phyloP scores from a whole-genome alignment of 2,888 invertebrate genomes.

The Aproaerema taeniolella region DNA sequence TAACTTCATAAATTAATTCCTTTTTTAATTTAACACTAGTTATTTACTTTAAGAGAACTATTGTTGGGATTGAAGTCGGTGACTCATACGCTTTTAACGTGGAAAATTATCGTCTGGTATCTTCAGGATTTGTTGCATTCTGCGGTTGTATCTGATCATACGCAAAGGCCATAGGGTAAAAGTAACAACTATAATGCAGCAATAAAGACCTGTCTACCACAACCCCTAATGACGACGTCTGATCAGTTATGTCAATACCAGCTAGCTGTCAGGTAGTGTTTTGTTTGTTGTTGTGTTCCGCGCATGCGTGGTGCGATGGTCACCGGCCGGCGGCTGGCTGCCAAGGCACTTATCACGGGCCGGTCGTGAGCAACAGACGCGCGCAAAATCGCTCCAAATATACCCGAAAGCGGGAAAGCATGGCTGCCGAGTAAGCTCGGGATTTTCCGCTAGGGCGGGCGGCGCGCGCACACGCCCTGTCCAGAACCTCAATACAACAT shows the following conservation, averaged over 20 bases:
- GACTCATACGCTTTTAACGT: too few species aligned
- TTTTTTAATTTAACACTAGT: too few species aligned
- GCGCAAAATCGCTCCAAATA: conserved; percentile 47
- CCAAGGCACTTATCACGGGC: conserved; percentile 33
- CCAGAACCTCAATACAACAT: conserved; percentile 38
- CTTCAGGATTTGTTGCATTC: too few species aligned
- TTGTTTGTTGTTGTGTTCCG: conserved; percentile 44
- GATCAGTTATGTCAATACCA: conserved; percentile 11
- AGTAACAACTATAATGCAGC: too few species aligned
- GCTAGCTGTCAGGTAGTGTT: conserved; percentile 28
- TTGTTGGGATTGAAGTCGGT: too few species aligned
- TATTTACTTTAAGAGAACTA: too few species aligned
- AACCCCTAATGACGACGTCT: conserved; percentile 1
- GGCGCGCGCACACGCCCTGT: conserved; percentile 55
- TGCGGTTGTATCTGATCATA: too few species aligned
- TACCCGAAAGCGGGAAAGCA: conserved; percentile 46
- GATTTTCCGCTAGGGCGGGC: conserved; percentile 64
- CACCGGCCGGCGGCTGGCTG: conserved; percentile 22
- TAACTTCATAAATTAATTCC: too few species aligned
- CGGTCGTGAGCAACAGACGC: conserved; percentile 43
- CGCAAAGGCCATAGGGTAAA: too few species aligned
- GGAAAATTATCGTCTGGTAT: too few species aligned
- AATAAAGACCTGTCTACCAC: too few species aligned
- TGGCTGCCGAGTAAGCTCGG: conserved; percentile 24
- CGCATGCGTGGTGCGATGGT: conserved; percentile 46